These are phyloP conservation scores for Scylla paramamosain DNA, from an alignment of 1,140 invertebrate species.

Conservation along the genomic window DNA sequence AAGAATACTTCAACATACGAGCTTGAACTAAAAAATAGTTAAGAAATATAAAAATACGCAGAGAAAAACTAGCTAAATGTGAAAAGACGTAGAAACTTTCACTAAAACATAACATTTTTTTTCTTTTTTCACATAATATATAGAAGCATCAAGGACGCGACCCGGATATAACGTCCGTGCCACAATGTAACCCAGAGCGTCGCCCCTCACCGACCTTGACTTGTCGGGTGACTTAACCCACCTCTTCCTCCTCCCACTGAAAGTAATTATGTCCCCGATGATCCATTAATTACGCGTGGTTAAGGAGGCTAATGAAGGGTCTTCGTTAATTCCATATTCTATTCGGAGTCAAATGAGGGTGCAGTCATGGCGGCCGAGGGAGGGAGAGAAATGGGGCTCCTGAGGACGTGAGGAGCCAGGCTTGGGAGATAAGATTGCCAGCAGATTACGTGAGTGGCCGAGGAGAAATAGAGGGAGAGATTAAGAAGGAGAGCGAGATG, in stretches of 20 bases:
- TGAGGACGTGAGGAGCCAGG: neutral
- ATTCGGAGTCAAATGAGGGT: conserved; percentile 9
- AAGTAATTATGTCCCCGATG: neutral
- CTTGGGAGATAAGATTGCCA: neutral
- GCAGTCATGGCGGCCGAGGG: neutral
- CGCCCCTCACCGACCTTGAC: neutral
- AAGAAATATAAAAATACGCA: too few relatives aligned
- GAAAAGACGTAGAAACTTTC: too few relatives aligned
- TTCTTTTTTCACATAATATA: too few relatives aligned
- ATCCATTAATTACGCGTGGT: neutral
- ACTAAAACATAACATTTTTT: too few relatives aligned
- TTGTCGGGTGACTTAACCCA: neutral
- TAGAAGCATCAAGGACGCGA: too few relatives aligned
- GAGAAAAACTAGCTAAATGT: too few relatives aligned
- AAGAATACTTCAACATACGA: too few relatives aligned
- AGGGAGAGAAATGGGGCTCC: neutral
- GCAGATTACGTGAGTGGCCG: neutral
- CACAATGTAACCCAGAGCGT: neutral
- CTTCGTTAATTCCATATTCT: conserved; percentile 14
- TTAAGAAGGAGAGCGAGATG: neutral
- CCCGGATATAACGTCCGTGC: too few relatives aligned
- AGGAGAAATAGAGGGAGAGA: neutral
- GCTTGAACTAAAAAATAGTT: too few relatives aligned
- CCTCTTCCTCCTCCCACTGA: neutral
- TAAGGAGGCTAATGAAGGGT: neutral